Conservation (phyloP, 2,113 vertebrate species). For the Nibea albiflora region DNA sequence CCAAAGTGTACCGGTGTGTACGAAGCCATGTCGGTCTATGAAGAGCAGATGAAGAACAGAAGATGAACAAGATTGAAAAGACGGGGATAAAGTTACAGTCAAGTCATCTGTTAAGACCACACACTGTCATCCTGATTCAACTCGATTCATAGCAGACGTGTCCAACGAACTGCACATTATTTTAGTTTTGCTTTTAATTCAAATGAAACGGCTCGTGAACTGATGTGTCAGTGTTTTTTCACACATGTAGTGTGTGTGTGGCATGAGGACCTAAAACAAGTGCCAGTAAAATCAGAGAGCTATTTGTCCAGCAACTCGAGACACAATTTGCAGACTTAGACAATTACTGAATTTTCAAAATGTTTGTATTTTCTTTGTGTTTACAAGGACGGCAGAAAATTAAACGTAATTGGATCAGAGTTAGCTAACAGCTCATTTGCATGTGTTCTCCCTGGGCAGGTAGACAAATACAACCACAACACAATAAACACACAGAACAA, state of each 20-base stretch:
- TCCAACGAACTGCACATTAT: not conserved
- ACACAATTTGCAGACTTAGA: not conserved
- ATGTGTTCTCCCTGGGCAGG: too few relatives aligned
- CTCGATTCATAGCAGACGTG: not conserved
- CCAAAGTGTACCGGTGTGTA: not conserved
- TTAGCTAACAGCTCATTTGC: too few relatives aligned
- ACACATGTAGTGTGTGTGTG: not conserved
- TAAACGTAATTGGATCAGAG: too few relatives aligned
- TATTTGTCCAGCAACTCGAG: not conserved
- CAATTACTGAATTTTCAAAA: not conserved
- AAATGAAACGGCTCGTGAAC: not conserved
- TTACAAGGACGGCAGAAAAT: too few relatives aligned
- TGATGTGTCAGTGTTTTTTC: not conserved
- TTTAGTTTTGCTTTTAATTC: not conserved
- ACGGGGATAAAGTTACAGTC: not conserved
- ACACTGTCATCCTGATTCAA: not conserved
- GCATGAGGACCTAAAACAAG: not conserved
- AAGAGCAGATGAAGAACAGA: not conserved
- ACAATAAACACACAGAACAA: too few relatives aligned
- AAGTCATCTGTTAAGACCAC: not conserved
- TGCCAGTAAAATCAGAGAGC: not conserved
- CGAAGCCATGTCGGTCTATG: not conserved
- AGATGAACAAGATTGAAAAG: not conserved
- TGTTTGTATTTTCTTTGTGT: too few relatives aligned
- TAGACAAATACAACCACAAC: too few relatives aligned